Conservation (phyloP, 2,113 vertebrate genomes). For the Cololabis saira region DNA sequence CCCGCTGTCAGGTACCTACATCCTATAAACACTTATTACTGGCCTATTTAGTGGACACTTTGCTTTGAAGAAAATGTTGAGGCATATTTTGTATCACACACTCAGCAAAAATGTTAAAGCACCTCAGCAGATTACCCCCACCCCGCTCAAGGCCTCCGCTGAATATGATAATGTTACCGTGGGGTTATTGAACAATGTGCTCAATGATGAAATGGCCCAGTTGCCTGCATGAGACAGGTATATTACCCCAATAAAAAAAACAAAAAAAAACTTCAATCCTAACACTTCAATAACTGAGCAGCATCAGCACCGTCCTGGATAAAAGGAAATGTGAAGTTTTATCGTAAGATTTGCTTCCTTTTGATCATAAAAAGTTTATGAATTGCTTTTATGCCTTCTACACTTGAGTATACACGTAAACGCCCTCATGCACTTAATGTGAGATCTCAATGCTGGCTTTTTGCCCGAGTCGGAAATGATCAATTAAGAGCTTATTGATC, state of each 20-base stretch:
- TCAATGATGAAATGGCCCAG: constrained; percentile 53
- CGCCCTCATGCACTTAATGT: neutral
- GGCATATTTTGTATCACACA: constrained; percentile 32
- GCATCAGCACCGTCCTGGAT: constrained; percentile 6
- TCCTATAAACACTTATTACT: constrained; percentile 36
- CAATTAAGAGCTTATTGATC: constrained; percentile 74
- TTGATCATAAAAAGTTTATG: constrained; percentile 49
- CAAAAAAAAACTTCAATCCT: neutral
- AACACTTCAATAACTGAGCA: constrained; percentile 7
- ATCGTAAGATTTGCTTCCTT: constrained; percentile 25
- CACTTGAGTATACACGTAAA: neutral
- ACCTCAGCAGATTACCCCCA: constrained; percentile 47
- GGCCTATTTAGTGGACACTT: constrained; percentile 51
- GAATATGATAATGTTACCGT: constrained; percentile 44
- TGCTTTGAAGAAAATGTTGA: constrained; percentile 47
- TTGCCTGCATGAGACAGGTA: constrained; percentile 34
- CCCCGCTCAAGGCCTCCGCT: constrained; percentile 28
- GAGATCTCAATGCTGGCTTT: constrained; percentile 10
- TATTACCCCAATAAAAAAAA: constrained; percentile 52
- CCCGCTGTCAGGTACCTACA: constrained; percentile 26
- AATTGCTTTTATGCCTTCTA: constrained; percentile 13
- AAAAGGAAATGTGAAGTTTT: constrained; percentile 11
- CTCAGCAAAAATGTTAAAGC: constrained; percentile 49
- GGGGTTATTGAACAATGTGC: constrained; percentile 41
- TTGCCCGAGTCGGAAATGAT: constrained; percentile 51